phyloP scores from a whole-genome alignment of 1,140 invertebrate species.

The Archivesica marissinica region DNA sequence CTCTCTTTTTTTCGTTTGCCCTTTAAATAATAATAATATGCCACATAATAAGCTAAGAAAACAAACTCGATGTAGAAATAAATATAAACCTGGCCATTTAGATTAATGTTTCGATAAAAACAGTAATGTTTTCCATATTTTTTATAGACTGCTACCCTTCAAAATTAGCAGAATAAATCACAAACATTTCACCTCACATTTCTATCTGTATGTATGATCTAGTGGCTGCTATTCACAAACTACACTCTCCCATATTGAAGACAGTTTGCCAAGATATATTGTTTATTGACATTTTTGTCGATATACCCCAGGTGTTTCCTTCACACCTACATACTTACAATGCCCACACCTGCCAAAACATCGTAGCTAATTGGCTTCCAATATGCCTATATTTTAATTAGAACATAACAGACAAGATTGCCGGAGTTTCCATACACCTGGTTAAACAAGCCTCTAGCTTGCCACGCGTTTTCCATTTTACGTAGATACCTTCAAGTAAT shows the following conservation, averaged over 20 bases:
- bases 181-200: neutral
- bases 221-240: neutral
- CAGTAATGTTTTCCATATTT: neutral
- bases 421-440: slow-evolving; percentile 8
- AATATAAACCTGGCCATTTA: neutral
- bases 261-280: slow-evolving; percentile 42
- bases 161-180: slow-evolving; percentile 13
- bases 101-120: slow-evolving; percentile 11
- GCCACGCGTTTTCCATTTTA: no score
- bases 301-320: slow-evolving; percentile 21
- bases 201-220: neutral
- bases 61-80: neutral
- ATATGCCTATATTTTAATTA: slow-evolving; percentile 30
- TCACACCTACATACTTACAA: slow-evolving; percentile 28
- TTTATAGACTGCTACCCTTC: neutral
- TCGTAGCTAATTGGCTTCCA: slow-evolving; percentile 24
- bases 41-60: neutral
- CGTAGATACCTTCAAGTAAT: no score
- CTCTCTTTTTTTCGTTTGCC: no score
- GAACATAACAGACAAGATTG: slow-evolving; percentile 16
- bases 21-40: neutral
- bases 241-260: slow-evolving; percentile 16
- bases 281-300: slow-evolving; percentile 36
- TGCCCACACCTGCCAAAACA: slow-evolving; percentile 31
- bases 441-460: slow-evolving; percentile 22